A percentile compares a stretch with the other conserved stretches of the same genome.
Conservation (phyloP, 2,888 invertebrate genomes). For the Dyspetes luteomarginatus region DNA sequence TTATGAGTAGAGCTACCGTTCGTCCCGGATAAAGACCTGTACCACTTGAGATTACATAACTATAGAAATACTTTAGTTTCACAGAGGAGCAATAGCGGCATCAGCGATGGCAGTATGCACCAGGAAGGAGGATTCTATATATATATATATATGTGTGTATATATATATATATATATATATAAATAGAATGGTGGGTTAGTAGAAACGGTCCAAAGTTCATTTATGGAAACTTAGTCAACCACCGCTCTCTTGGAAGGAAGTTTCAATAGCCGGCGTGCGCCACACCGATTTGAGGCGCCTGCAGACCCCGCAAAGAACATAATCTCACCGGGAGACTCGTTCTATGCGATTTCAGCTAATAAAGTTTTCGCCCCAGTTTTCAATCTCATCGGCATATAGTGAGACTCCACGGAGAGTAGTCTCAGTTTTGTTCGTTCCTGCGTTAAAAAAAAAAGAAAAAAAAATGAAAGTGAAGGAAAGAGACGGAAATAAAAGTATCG, state of each 20-base stretch:
- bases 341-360: constrained; percentile 74
- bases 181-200: constrained; percentile 7
- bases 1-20: constrained; percentile 6
- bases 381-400: constrained; percentile 72
- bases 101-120: constrained; percentile 43
- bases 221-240: constrained; percentile 77
- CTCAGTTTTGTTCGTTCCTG: constrained; percentile 14
- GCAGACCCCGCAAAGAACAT: constrained; percentile 66
- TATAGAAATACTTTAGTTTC: constrained; percentile 47
- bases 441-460: constrained; percentile 20
- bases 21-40: constrained; percentile 26
- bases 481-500: constrained; percentile 7
- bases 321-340: constrained; percentile 75
- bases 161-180: background rate
- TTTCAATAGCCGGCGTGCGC: constrained; percentile 74
- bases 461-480: constrained; percentile 36
- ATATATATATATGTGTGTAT: background rate
- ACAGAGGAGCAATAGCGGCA: constrained; percentile 29
- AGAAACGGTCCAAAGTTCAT: constrained; percentile 74
- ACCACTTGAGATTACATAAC: constrained; percentile 33
- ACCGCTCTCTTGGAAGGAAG: constrained; percentile 70
- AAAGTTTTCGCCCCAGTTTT: constrained; percentile 78
- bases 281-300: constrained; percentile 32
- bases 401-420: constrained; percentile 64
- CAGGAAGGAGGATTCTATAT: constrained; percentile 13